phyloP scores from a whole-genome alignment of 2,113 vertebrate genomes.

The Ondatra zibethicus region DNA sequence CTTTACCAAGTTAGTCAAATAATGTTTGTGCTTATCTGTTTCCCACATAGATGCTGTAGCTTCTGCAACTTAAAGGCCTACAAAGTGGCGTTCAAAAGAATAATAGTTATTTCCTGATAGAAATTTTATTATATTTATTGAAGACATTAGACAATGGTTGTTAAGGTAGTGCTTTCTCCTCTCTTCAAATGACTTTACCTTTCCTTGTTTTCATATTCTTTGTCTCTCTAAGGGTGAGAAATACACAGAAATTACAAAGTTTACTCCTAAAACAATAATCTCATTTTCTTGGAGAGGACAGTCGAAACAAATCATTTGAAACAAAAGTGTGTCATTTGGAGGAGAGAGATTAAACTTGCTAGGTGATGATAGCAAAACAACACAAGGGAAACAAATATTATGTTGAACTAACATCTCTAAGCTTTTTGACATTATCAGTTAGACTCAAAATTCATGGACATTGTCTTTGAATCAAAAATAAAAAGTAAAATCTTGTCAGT shows the following conservation, averaged over 20 bases:
- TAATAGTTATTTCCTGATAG: background rate
- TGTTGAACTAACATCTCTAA: background rate
- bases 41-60: background rate
- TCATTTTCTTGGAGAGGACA: background rate
- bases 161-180: background rate
- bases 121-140: background rate
- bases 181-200: background rate
- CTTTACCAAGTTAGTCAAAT: background rate
- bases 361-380: background rate
- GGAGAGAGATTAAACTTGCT: background rate
- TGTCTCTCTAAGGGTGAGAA: background rate
- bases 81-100: background rate
- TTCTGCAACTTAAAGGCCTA: background rate
- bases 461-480: slow-evolving; percentile 1
- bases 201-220: background rate
- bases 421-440: background rate
- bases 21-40: background rate
- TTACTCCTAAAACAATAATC: background rate
- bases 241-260: background rate
- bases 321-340: slow-evolving; percentile 52
- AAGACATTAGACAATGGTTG: background rate
- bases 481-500: background rate
- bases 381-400: background rate
- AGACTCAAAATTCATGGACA: background rate
- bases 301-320: background rate